These are phyloP conservation scores for Drosophila bocki DNA, from an alignment of 1,140 invertebrate genomes.

Conservation along the genomic window DNA sequence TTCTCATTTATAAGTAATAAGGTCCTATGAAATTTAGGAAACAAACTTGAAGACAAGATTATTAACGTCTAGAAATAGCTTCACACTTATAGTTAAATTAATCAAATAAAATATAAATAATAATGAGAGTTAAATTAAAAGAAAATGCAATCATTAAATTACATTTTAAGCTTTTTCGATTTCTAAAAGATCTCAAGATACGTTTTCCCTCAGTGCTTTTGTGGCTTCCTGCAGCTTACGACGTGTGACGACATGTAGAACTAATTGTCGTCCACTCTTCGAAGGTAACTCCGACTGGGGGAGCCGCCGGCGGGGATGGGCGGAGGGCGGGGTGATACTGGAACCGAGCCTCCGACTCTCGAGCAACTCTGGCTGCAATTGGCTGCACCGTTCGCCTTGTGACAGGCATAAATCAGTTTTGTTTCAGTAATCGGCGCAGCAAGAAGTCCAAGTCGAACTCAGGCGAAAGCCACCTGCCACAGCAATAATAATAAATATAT, in stretches of 20 bases:
- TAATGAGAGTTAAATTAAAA: neutral
- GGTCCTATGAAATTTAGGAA: accelerated
- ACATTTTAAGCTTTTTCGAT: neutral
- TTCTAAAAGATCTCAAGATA: accelerated
- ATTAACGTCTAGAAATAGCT: too few species aligned
- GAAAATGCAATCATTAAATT: neutral
- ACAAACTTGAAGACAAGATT: neutral
- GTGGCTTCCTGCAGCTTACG: slow-evolving; percentile 83
- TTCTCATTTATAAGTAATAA: neutral
- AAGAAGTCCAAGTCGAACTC: slow-evolving; percentile 69
- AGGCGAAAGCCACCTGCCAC: slow-evolving; percentile 22
- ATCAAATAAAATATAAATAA: too few species aligned
- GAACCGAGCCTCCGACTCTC: slow-evolving; percentile 30
- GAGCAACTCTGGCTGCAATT: slow-evolving; percentile 48
- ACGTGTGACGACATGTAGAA: slow-evolving; percentile 85
- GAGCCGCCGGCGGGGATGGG: neutral
- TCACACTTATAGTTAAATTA: neutral
- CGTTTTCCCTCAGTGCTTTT: slow-evolving; percentile 10
- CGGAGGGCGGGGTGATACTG: slow-evolving; percentile 12
- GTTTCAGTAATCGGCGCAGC: slow-evolving; percentile 80
- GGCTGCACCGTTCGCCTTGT: slow-evolving; percentile 68
- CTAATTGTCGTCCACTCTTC: slow-evolving; percentile 80
- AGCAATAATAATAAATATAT: slow-evolving; percentile 10
- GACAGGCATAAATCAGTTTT: slow-evolving; percentile 83
- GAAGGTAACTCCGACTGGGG: slow-evolving; percentile 9